Base-by-base conservation (phyloP, 2,113 vertebrate genomes). In the Tamias sibiricus region DNA sequence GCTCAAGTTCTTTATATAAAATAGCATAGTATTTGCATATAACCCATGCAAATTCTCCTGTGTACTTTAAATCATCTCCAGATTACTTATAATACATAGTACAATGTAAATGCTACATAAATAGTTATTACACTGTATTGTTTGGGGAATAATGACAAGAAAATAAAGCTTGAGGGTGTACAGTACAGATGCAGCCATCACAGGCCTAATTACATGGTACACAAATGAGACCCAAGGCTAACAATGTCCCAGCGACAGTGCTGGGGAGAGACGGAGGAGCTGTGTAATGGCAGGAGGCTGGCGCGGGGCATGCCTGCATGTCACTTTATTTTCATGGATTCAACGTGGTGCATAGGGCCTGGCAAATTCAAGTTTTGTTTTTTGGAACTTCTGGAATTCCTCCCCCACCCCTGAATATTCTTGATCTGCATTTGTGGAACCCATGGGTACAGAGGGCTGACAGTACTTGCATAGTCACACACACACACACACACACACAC, bases 241-340 rank as follows among this genome's bases (percentile, higher is more conserved):
- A 17, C 35, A 57, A 42, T 8, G 37, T 57, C 64, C 28, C 59
- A 62, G n/a, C 57, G 16, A 26, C 17, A 62, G 59, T 44, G 57
- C 62, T 1, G 42, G 82, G 66, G 40, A 32, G 40, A 83, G 62
- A 30, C 40, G 10, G 72, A 75, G 49, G 35, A 37, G 44, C 59
- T 28, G 66, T 6, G 22, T n/a, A 68, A 3, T 10, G 42, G 84
- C 47, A 0, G 26, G 68, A 57, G 26, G 68, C 68, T 10, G 12
- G 26, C 3, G 3, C 2, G 2, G 47, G 84, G 20, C 42, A 32
- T 9, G 32, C 22, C 64, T 30, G 13, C 9, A 0, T 9, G 1
- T 11, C 22, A 47, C 24, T 40, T 57, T 14, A 72, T 42, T 26
- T 57, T 35, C 24, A n/a, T 20, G 8, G 84, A 47, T 24, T 85